These are phyloP conservation scores for Plecotus auritus DNA, from an alignment of 2,113 vertebrate genomes.

Conservation along the genomic window DNA sequence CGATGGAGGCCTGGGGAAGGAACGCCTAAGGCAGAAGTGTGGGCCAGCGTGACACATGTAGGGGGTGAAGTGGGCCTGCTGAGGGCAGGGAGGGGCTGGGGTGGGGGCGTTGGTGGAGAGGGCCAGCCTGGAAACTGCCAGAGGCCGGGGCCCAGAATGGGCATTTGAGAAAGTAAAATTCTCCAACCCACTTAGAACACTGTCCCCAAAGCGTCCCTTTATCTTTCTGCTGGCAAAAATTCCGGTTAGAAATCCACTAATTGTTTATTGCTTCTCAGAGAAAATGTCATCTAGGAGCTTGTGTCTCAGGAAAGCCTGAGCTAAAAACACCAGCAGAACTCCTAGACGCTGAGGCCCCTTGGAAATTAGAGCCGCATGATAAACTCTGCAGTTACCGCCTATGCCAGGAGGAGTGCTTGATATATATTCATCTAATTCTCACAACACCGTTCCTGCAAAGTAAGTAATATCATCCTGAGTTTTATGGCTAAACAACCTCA, in stretches of 20 bases:
- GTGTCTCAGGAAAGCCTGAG: background rate
- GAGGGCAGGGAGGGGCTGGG: background rate
- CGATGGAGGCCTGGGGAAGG: background rate
- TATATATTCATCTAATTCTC: background rate
- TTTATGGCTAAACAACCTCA: background rate
- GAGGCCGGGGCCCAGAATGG: background rate
- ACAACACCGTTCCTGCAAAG: background rate
- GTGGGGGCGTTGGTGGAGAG: no score
- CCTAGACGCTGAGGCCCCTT: background rate
- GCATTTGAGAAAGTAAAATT: background rate
- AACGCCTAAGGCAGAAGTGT: background rate
- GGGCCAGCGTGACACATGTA: background rate
- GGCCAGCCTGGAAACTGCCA: background rate
- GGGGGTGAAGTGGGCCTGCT: background rate
- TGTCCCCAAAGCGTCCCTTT: background rate
- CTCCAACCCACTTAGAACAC: background rate
- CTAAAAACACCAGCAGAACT: slow-evolving; percentile 22
- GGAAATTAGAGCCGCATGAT: background rate
- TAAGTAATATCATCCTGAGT: background rate
- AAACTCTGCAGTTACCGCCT: background rate
- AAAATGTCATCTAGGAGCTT: slow-evolving; percentile 1
- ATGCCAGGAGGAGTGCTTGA: background rate
- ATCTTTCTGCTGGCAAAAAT: background rate
- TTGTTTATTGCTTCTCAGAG: slow-evolving; percentile 32
- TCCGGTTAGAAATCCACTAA: background rate